Evolutionary conservation across 2,113 vertebrate genomes (phyloP), one percentile per base, ranked within the genome.

Genomic region (Notiomystis cincta): DNA sequence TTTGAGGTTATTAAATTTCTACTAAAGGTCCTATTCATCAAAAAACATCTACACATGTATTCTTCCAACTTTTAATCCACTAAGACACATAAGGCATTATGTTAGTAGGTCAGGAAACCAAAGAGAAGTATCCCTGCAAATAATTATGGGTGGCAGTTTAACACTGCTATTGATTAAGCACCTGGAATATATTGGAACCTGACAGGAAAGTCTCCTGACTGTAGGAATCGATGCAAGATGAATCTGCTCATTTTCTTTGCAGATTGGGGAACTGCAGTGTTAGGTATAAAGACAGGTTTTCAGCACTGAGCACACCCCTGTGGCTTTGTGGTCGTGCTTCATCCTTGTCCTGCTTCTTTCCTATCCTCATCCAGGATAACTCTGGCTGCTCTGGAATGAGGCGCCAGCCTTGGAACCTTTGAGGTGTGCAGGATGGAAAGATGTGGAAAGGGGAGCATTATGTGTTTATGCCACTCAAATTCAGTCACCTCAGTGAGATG

Each of bases 1-100:
- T 86, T 35, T 86, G 35, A 97, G 51, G 33, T 94, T 97, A 97
- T 96, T 97, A 96, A 87, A 96, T 97, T 97, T 97, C 72, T 79
- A 86, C 78, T 88, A 89, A 96, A 73, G 33, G 31, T 67, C 71
- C 64, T 94, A 92, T 92, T 97, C 11, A 97, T 97, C 92, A 97
- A 91, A 91, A 97, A 87, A 51, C 73, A 78, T 40, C 70, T 66
- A 96, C 44, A 89, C 45, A 45, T 33, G 33, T 89, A 92, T 90
- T 87, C 72, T 45, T 86, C 81, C 27, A 28, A 54, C 65, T 96
- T 97, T 91, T 96, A 97, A 87, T 91, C 91, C 92, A 50, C 86
- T 93, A 89, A 90, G 47, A 78, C n/a, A 87, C 4, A 2, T 7
- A 45, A 0, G 5, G 4, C 11, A 86, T 90, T 87, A 48, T n/a